Evolutionary conservation across 2,797 vertebrate species (phyloP).

Genomic region (Euphonia xanthogaster): DNA sequence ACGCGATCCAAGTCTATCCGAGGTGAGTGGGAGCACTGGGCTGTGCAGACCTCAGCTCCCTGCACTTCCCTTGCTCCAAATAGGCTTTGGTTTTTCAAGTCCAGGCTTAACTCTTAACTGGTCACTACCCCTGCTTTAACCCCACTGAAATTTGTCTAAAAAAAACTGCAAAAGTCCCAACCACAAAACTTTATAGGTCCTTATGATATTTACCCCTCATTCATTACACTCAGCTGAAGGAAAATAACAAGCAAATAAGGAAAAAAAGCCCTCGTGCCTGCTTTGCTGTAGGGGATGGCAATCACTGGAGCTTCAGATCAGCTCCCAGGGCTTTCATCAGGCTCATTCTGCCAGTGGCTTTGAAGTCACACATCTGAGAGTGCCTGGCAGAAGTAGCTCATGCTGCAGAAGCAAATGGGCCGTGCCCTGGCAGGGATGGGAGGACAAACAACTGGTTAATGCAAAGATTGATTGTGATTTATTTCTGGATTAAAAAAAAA

Average conservation of each 20-base stretch:
- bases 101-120: neutral
- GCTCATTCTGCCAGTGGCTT: constrained; percentile 28
- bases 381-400: neutral
- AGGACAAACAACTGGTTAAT: constrained; percentile 4
- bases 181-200: neutral
- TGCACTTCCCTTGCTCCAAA: neutral
- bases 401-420: neutral
- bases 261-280: neutral
- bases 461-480: neutral
- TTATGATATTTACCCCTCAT: neutral
- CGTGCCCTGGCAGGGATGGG: neutral
- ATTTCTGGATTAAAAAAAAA: neutral
- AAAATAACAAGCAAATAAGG: neutral
- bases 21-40: constrained; percentile 79
- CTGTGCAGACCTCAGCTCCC: neutral
- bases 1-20: constrained; percentile 91
- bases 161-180: neutral
- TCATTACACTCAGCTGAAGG: neutral
- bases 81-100: neutral
- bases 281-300: constrained; percentile 33
- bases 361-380: constrained; percentile 51
- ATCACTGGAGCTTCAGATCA: constrained; percentile 47
- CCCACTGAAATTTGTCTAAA: neutral
- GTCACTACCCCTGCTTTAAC: neutral
- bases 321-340: constrained; percentile 37